Evolutionary conservation across 2,113 vertebrate genomes (phyloP).

Genomic region (Ophthalmolycus amberensis): DNA sequence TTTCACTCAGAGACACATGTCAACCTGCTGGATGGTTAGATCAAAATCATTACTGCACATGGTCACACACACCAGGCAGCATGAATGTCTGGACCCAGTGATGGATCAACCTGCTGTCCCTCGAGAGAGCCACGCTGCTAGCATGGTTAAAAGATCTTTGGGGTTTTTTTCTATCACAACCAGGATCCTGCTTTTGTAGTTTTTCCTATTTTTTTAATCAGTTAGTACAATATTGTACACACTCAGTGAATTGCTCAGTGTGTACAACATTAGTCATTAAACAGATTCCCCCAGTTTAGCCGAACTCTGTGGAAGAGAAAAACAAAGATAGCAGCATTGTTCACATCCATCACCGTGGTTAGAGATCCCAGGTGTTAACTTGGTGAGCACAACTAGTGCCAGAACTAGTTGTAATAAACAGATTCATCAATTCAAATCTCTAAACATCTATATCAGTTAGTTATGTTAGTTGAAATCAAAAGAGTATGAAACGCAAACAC

Average conservation of each 20-base stretch:
- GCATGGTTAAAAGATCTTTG: too few species aligned
- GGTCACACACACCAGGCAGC: not conserved
- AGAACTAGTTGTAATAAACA: not conserved
- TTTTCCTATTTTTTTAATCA: not conserved
- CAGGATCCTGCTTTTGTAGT: not conserved
- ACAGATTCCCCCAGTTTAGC: not conserved
- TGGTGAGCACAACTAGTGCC: not conserved
- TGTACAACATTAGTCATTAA: not conserved
- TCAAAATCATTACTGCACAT: not conserved
- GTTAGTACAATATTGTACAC: not conserved
- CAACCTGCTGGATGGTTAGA: too few species aligned
- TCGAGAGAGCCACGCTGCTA: too few species aligned
- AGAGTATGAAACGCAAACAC: conserved; percentile 1
- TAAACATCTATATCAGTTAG: not conserved
- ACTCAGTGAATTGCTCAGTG: not conserved
- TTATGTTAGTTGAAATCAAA: not conserved
- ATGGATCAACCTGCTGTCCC: too few species aligned
- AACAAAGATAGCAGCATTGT: not conserved
- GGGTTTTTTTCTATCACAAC: too few species aligned
- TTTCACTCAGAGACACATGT: not conserved
- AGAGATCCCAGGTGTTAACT: not conserved
- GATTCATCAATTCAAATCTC: not conserved
- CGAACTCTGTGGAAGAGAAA: not conserved
- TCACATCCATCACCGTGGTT: not conserved
- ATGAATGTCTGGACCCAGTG: too few species aligned